Evolutionary conservation across 2,888 invertebrate genomes (phyloP), one percentile per base, ranked within the genome.

Genomic region (Geophilus truncorum): DNA sequence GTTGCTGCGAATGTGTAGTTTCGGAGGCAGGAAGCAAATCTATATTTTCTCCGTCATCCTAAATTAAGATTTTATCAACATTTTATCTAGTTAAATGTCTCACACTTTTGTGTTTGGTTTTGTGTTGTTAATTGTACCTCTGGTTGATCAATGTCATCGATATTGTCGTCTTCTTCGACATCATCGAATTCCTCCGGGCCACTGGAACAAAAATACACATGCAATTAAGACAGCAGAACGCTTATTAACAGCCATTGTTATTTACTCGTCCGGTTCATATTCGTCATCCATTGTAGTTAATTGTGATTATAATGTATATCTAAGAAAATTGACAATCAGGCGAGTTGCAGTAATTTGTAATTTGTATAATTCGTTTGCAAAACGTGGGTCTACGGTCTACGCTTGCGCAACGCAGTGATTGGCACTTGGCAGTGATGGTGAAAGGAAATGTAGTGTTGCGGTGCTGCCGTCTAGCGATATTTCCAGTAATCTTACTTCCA

Each of bases 91-190:
- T 30, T 10, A 25, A 30, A 12, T 4, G 36, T 1, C 9, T 1
- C 1, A 12, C 3, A 4, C 34, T 34, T 34, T 7, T 7, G 32
- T 32, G 15, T 80, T 28, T 34, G 12, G 15, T 9, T n/a, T 25
- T 9, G 23, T 6, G 21, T 40, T 1, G 36, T 23, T 80, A 40
- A 40, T 10, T 23, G 84, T 84, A 87, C 88, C 85, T 94, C 96
- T 83, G 93, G 94, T 84, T 93, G 93, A 84, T 95, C 95, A 23
- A 94, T 90, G 85, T 94, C 93, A 84, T 95, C 95, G 83, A 94
- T 93, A 83, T 94, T 93, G 83, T 94, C 94, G 83, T 94, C 94
- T 81, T 95, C 95, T 83, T 95, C 95, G 79, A 94, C 94, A 85
- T 94, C 95, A 84, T 95, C 95, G 86, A 94, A 95, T 86, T 95